phyloP scores from a whole-genome alignment of 2,797 vertebrate species.

The Pampus argenteus region DNA sequence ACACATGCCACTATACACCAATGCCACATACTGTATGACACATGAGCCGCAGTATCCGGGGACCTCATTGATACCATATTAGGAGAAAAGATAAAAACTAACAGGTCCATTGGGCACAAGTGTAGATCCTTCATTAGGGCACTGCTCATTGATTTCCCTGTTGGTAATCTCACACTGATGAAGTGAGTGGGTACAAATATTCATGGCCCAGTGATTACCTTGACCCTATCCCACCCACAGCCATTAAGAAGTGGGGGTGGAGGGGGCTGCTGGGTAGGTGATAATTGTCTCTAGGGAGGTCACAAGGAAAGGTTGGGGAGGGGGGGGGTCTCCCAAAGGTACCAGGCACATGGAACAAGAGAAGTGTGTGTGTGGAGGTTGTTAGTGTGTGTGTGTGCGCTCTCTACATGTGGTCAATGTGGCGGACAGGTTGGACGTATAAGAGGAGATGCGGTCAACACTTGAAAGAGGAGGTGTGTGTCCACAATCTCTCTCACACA shows the following conservation, averaged over 20 bases:
- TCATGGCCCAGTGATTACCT: constrained; percentile 82
- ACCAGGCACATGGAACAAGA: constrained; percentile 10
- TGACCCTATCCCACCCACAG: constrained; percentile 76
- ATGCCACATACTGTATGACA: constrained; percentile 63
- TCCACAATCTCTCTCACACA: neutral
- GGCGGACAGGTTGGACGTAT: constrained; percentile 30
- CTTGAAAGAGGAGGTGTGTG: constrained; percentile 40
- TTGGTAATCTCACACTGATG: constrained; percentile 84
- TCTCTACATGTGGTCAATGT: constrained; percentile 17
- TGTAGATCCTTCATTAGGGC: constrained; percentile 80
- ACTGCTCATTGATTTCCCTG: constrained; percentile 84
- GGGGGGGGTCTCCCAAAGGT: constrained; percentile 50
- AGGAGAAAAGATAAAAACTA: constrained; percentile 75
- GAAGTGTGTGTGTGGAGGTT: neutral
- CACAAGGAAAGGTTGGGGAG: constrained; percentile 69
- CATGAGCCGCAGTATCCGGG: constrained; percentile 56
- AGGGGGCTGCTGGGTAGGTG: constrained; percentile 53
- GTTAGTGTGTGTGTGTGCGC: neutral
- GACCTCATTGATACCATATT: constrained; percentile 78
- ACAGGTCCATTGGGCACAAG: constrained; percentile 80
- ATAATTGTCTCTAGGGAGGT: constrained; percentile 84
- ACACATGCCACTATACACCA: constrained; percentile 9
- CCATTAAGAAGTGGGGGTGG: constrained; percentile 75
- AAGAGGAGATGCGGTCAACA: constrained; percentile 39
- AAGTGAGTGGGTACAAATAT: constrained; percentile 85